Conservation (phyloP, 2,797 vertebrate species). For the Eulemur rubriventer region DNA sequence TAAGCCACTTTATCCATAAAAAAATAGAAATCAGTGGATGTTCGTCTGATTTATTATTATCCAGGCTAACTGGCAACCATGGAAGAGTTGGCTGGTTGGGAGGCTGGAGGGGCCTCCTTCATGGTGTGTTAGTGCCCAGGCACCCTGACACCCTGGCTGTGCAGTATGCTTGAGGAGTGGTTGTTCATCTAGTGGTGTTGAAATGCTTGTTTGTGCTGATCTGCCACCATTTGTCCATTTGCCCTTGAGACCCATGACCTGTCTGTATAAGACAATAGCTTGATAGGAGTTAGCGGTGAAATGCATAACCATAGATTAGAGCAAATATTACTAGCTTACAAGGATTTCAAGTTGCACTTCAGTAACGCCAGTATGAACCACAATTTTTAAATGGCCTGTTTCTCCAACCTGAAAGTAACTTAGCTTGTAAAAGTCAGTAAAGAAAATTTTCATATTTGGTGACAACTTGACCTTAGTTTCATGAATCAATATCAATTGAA, state of each 20-base stretch:
- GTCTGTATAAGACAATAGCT: neutral
- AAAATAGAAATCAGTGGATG: neutral
- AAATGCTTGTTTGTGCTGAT: neutral
- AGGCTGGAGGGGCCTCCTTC: too few relatives aligned
- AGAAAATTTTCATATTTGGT: conserved; percentile 35
- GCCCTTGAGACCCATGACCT: neutral
- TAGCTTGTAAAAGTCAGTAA: neutral
- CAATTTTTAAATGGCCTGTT: neutral
- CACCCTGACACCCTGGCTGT: neutral
- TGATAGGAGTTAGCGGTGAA: neutral
- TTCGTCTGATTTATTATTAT: neutral
- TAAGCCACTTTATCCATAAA: neutral
- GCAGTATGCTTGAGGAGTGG: neutral
- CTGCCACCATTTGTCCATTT: neutral
- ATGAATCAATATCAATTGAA: conserved; percentile 23
- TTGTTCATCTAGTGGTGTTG: neutral
- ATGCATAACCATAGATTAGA: neutral
- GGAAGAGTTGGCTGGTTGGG: neutral
- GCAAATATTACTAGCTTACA: neutral
- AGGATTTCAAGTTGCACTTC: neutral
- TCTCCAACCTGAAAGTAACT: neutral
- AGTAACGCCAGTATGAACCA: neutral
- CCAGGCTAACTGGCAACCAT: neutral
- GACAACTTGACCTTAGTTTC: conserved; percentile 6
- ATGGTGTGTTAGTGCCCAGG: neutral